Percentiles rank a stretch among this genome's conserved stretches.
Evolutionary conservation across 2,888 invertebrate genomes (phyloP).

Genomic region (Drosophila neotestacea): DNA sequence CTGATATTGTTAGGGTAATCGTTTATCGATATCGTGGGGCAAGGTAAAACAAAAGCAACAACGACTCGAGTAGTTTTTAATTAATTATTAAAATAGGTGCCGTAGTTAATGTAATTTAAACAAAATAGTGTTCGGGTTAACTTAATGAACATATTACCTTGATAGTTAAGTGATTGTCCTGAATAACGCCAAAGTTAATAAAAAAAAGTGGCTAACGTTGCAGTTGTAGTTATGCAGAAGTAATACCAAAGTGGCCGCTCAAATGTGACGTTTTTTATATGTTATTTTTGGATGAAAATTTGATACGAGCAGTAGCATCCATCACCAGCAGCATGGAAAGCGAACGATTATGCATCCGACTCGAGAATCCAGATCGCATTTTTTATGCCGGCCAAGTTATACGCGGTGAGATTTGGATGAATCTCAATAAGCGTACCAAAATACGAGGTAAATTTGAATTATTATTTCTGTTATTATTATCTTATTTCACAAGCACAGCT

Average conservation of each 20-base stretch:
- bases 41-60: slow-evolving; percentile 63
- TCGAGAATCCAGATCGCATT: slow-evolving; percentile 83
- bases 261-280: slow-evolving; percentile 63
- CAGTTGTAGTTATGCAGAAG: slow-evolving; percentile 55
- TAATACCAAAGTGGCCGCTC: slow-evolving; percentile 58
- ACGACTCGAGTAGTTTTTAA: slow-evolving; percentile 39
- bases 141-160: slow-evolving; percentile 5
- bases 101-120: slow-evolving; percentile 24
- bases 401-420: slow-evolving; percentile 83
- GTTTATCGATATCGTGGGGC: slow-evolving; percentile 52
- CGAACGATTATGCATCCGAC: slow-evolving; percentile 83
- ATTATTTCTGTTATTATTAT: slow-evolving; percentile 23
- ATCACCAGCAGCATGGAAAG: slow-evolving; percentile 75
- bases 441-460: slow-evolving; percentile 82
- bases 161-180: not conserved
- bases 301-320: slow-evolving; percentile 48
- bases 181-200: slow-evolving; percentile 5
- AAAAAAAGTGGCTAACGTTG: slow-evolving; percentile 30
- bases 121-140: slow-evolving; percentile 12
- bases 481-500: slow-evolving; percentile 38
- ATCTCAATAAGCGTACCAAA: slow-evolving; percentile 83
- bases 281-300: slow-evolving; percentile 76
- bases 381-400: slow-evolving; percentile 84
- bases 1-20: slow-evolving; percentile 40
- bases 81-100: slow-evolving; percentile 39